Conservation (phyloP, 2,797 vertebrate species). For the Tympanoctomys barrerae region DNA sequence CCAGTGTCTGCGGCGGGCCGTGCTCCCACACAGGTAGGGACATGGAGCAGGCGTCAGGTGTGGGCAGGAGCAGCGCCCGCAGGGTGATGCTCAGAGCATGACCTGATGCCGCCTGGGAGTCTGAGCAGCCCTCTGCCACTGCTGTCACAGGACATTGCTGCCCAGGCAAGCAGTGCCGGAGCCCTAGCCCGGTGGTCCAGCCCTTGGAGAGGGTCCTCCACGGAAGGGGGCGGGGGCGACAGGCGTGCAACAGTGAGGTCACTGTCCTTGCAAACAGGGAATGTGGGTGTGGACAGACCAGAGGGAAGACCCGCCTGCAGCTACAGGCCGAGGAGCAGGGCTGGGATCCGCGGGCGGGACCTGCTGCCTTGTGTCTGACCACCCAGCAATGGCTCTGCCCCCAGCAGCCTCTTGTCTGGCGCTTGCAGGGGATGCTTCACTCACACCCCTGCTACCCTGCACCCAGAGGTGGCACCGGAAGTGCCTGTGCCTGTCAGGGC, state of each 20-base stretch:
- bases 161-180: fast-evolving
- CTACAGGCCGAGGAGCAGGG: too few relatives aligned
- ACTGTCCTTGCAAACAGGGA: neutral
- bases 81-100: neutral
- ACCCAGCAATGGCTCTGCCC: neutral
- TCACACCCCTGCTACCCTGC: neutral
- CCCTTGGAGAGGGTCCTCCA: neutral
- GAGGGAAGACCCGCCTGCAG: neutral
- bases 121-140: neutral
- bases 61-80: neutral
- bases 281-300: neutral
- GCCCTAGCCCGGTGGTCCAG: neutral
- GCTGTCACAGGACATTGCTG: neutral
- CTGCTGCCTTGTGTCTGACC: neutral
- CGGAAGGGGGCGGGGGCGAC: too few relatives aligned
- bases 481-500: fast-evolving
- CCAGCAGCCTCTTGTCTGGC: neutral
- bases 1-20: neutral
- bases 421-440: too few relatives aligned
- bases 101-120: neutral
- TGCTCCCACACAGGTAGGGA: neutral
- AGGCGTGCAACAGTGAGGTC: too few relatives aligned
- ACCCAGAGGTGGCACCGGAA: neutral
- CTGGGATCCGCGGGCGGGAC: too few relatives aligned
- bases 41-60: neutral